Base-by-base conservation (phyloP, 2,113 vertebrate species). In the Perccottus glenii region DNA sequence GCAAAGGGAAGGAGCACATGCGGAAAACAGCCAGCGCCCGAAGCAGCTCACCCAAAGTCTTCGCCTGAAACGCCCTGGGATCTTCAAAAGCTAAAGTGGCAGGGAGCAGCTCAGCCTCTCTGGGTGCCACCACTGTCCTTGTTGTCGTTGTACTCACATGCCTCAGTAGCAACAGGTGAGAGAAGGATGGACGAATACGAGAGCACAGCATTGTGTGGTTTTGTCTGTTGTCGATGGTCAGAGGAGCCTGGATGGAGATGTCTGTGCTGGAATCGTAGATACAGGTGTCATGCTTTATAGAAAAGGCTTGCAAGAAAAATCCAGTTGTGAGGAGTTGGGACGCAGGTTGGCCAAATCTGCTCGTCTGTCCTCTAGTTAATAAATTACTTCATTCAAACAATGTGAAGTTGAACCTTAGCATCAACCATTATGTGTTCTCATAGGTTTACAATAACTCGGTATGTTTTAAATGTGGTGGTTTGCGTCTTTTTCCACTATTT, bases 1-100 rank as follows among this genome's bases (percentile, higher is more conserved):
- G 80, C 12, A 77, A 12, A 2, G 93, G 91, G 52, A 92, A 80
- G 11, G 93, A 94, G 75, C 94, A 94, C 58, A 94, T 75, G 6
- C 44, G 68, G 64, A 94, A 93, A 50, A 94, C 72, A 0, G 84
- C 77, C 64, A 95, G 87, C 1, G 92, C 92, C 4, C 93, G 87
- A 4, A 89, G 45, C 16, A 95, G 85, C 78, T 95, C 94, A 11
- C 83, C 67, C 16, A 63, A 15, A 14, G 87, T 92, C 85, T 94
- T 95, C 15, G 90, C 88, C 56, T 71, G 84, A 71, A 95, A 94
- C 2, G 91, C 93, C 0, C 73, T 65, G 47, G 93, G 90, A 48
- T 94, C 92, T 52, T 92, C 87, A 44, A 95, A 94, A 56, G 64
- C 68, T 67, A 92, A 74, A 58, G 67, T 19, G 0, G 14, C 35